These are phyloP conservation scores for Meandrusa payeni DNA, from an alignment of 2,888 invertebrate species.

Conservation along the genomic window DNA sequence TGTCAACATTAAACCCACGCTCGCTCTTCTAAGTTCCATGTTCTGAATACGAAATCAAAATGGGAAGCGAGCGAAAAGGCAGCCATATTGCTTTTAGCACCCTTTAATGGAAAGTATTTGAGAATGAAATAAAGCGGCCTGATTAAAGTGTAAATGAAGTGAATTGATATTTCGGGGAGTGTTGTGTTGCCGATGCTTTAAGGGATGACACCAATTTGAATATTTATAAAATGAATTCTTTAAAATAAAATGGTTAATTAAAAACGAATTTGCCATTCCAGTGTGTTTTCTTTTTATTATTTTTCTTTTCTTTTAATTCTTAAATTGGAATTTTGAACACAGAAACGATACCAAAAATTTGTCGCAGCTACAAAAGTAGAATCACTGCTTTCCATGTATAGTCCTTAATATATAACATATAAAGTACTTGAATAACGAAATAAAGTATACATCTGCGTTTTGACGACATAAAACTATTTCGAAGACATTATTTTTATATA, in stretches of 20 bases:
- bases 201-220: slow-evolving; percentile 17
- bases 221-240: slow-evolving; percentile 19
- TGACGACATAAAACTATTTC: too few species aligned
- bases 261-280: too few species aligned
- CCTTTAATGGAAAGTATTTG: slow-evolving; percentile 63
- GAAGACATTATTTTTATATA: too few species aligned
- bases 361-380: too few species aligned
- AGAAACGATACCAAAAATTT: too few species aligned
- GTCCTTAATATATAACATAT: too few species aligned
- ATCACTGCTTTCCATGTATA: too few species aligned
- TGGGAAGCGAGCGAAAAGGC: slow-evolving; percentile 56
- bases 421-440: too few species aligned
- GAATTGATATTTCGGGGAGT: slow-evolving; percentile 61
- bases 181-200: slow-evolving; percentile 39
- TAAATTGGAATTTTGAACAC: too few species aligned
- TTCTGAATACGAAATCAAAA: slow-evolving; percentile 68
- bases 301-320: too few species aligned
- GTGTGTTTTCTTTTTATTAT: too few species aligned
- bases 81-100: slow-evolving; percentile 73
- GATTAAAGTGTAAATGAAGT: slow-evolving; percentile 69
- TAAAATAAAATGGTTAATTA: slow-evolving; percentile 11
- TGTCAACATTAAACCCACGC: slow-evolving; percentile 62
- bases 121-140: slow-evolving; percentile 56
- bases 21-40: slow-evolving; percentile 56
- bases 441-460: too few species aligned